phyloP scores from a whole-genome alignment of 1,140 invertebrate genomes.

The Leptinotarsa lineolata region DNA sequence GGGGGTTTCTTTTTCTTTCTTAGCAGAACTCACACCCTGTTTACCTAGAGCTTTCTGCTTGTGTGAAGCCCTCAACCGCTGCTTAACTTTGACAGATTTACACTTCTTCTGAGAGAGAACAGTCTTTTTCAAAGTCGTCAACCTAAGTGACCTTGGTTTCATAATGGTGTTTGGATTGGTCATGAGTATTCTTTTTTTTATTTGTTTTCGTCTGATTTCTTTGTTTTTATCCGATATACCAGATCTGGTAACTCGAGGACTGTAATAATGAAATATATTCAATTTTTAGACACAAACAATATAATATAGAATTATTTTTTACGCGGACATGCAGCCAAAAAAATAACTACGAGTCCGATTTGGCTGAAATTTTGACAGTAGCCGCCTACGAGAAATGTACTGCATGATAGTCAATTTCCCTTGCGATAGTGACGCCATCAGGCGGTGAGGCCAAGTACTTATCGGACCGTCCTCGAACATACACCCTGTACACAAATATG shows the following conservation, averaged over 20 bases:
- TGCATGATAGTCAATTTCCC: no score
- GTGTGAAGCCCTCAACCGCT: constrained; percentile 27
- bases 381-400: no score
- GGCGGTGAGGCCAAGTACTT: no score
- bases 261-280: constrained; percentile 20
- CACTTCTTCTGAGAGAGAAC: constrained; percentile 34
- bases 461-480: no score
- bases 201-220: constrained; percentile 34
- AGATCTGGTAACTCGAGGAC: constrained; percentile 40
- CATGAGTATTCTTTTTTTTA: constrained; percentile 45
- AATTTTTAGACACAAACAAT: not conserved
- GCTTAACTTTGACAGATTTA: constrained; percentile 28
- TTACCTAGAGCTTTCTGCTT: not conserved
- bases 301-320: no score
- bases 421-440: no score
- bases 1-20: constrained; percentile 8
- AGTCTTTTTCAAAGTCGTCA: constrained; percentile 42
- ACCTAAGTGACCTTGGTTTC: constrained; percentile 41
- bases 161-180: constrained; percentile 32
- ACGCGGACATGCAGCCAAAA: no score
- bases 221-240: constrained; percentile 31
- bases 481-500: no score
- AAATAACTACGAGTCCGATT: no score
- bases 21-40: not conserved
- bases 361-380: no score